Evolutionary conservation across 2,888 invertebrate species (phyloP), one percentile per base, ranked within the genome.

Genomic region (Anarsia innoxiella): DNA sequence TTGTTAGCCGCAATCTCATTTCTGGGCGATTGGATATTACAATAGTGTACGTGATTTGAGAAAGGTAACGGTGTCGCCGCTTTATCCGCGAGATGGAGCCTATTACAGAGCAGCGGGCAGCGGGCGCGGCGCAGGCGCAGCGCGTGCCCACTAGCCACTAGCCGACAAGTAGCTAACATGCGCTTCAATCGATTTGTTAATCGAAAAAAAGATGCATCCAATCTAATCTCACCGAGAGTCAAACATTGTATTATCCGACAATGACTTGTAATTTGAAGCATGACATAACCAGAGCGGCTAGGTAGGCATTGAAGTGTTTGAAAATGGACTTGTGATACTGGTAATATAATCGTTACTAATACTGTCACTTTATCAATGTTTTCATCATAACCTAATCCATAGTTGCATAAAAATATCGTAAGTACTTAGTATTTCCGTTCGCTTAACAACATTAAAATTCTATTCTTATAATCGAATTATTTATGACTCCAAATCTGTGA

Each of bases 1-100:
- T 84, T 84, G 84, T 84, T 84, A 84, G 84, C 83, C 79, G 84
- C 84, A 80, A 84, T 83, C 84, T 84, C 84, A 84, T 84, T 84
- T 83, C 83, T 77, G 72, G 71, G 67, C 82, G 80, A 82, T 83
- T 84, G 84, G 80, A 79, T 83, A 82, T 83, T 80, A 83, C 84
- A 84, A 84, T 84, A 79, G 84, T 78, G 84, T 80, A 84, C 84
- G 84, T 84, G 84, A 82, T 82, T 78, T 78, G 83, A 80, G 83
- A 80, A 78, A 82, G 78, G 82, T 84, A 84, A 83, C 84, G 84
- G 84, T 82, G 73, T 76, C 70, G 68, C 64, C 62, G 80, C 82
- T 80, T 83, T 82, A 83, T 83, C 83, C 83, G 72, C 69, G 59
- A 73, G 78, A 70, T 72, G 77, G 77, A 73, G 74, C 71, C 73